phyloP scores from a whole-genome alignment of 2,113 vertebrate genomes.

The Eurystomus gularis region DNA sequence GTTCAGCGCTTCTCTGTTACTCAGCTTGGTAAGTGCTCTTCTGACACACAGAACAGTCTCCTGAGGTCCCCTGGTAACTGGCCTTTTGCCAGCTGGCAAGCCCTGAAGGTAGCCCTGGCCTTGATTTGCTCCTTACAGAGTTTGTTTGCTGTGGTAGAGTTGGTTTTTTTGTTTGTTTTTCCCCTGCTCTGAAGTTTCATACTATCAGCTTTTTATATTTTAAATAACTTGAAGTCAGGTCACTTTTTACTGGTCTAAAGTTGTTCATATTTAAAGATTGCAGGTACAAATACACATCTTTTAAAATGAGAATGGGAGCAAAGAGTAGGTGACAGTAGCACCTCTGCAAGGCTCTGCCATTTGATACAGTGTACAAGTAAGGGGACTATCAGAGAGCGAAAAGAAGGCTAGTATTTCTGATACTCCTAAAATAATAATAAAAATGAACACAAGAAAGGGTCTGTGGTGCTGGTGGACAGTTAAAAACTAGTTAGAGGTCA shows the following conservation, averaged over 20 bases:
- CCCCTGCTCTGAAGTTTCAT: background rate
- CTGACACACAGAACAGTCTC: fast-evolving
- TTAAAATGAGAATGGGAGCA: background rate
- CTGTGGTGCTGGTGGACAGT: background rate
- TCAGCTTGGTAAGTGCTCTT: conserved; percentile 75
- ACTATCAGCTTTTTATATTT: background rate
- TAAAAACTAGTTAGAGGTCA: background rate
- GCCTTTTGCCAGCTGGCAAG: background rate
- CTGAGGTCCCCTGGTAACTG: fast-evolving
- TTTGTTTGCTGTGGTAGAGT: background rate
- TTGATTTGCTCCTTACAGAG: background rate
- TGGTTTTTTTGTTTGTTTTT: background rate
- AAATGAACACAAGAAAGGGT: too few relatives aligned
- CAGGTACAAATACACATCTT: background rate
- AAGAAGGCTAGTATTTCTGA: background rate
- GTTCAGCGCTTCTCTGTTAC: conserved; percentile 69
- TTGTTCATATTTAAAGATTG: background rate
- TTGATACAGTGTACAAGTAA: background rate
- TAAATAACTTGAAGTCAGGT: background rate
- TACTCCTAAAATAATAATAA: background rate
- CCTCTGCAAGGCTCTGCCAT: background rate
- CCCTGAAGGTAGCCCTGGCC: background rate
- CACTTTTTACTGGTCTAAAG: background rate
- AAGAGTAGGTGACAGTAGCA: background rate
- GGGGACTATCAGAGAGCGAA: background rate